A percentile compares a stretch with the other conserved stretches of the same genome.
Evolutionary conservation across 2,888 invertebrate species (phyloP).

Genomic region (Suillia variegata): DNA sequence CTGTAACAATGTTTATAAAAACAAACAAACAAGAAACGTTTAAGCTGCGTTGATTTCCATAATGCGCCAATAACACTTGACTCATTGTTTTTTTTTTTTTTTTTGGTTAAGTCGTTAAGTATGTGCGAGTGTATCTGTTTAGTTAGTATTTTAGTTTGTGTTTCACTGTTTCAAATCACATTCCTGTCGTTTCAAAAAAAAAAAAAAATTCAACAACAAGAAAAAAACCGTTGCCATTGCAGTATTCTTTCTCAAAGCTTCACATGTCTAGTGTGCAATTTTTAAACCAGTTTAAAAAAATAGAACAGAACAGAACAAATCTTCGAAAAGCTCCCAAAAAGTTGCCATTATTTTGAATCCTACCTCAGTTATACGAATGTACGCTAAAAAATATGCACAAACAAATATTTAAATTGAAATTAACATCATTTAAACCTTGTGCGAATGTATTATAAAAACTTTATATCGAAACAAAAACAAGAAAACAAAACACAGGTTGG

Average conservation of each 20-base stretch:
- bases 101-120: too few relatives aligned
- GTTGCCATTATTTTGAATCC: not conserved
- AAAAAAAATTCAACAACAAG: conserved; percentile 19
- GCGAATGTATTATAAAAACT: conserved; percentile 18
- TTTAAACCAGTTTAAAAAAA: conserved; percentile 15
- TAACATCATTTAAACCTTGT: conserved; percentile 36
- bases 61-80: too few relatives aligned
- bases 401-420: not conserved
- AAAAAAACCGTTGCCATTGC: conserved; percentile 28
- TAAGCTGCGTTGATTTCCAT: too few relatives aligned
- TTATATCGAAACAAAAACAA: conserved; percentile 13
- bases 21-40: too few relatives aligned
- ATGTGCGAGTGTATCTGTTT: too few relatives aligned
- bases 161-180: too few relatives aligned
- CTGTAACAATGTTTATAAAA: too few relatives aligned
- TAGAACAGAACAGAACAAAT: conserved; percentile 2
- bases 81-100: too few relatives aligned
- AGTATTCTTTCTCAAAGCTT: conserved; percentile 25
- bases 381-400: not conserved
- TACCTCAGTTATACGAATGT: conserved; percentile 4
- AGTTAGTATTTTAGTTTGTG: too few relatives aligned
- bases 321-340: not conserved
- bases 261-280: conserved; percentile 14
- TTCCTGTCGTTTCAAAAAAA: not conserved
- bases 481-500: conserved; percentile 12